A percentile compares a stretch with the other conserved stretches of the same genome.
phyloP scores from a whole-genome alignment of 2,888 invertebrate genomes.

The Lissonota sp. region DNA sequence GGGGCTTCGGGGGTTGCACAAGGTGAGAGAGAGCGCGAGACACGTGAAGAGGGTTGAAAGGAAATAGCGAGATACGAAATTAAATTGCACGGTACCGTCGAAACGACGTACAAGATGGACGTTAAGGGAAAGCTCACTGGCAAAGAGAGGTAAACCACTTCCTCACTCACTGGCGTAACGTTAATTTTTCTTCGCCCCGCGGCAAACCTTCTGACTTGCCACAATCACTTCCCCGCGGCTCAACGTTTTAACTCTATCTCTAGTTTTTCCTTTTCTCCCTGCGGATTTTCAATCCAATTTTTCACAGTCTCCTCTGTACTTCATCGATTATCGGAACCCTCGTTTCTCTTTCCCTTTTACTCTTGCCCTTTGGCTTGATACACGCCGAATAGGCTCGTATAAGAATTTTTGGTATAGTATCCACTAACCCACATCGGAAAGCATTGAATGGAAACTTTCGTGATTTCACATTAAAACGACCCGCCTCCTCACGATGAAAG shows the following conservation, averaged over 20 bases:
- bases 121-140: neutral
- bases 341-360: neutral
- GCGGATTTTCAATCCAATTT: conserved; percentile 27
- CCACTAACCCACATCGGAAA: too few relatives aligned
- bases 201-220: conserved; percentile 14
- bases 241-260: conserved; percentile 17
- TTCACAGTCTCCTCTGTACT: conserved; percentile 16
- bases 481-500: neutral
- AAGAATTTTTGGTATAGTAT: conserved; percentile 6
- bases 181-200: conserved; percentile 50
- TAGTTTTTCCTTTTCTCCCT: neutral
- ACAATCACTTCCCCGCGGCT: neutral
- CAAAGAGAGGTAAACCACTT: conserved; percentile 12
- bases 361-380: conserved; percentile 1
- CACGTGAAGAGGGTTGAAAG: neutral
- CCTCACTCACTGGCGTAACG: conserved; percentile 28
- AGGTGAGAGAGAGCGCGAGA: neutral
- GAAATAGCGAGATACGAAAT: conserved; percentile 43
- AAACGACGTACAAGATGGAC: conserved; percentile 3
- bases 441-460: conserved; percentile 12
- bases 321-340: conserved; percentile 44
- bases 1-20: neutral
- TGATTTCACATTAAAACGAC: conserved; percentile 15
- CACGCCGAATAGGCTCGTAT: neutral
- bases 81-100: conserved; percentile 45